Conservation (phyloP, 2,888 invertebrate genomes). For the Papilio demoleus region DNA sequence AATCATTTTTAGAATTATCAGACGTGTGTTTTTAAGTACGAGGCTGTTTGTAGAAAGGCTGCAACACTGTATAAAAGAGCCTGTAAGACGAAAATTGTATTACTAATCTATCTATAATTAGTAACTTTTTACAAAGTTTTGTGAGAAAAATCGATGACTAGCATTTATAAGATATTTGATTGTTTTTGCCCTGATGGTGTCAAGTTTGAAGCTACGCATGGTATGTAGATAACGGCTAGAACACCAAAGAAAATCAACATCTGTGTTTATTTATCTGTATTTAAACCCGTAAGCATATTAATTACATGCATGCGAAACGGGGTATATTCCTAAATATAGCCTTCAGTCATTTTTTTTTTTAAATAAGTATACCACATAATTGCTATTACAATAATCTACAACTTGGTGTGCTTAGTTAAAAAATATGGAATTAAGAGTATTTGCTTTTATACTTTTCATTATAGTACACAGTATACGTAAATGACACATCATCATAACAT, state of each 20-base stretch:
- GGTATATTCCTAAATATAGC: too few relatives aligned
- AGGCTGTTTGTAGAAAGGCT: slow-evolving; percentile 34
- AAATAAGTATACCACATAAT: too few relatives aligned
- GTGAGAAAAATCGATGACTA: slow-evolving; percentile 9
- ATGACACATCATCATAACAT: slow-evolving; percentile 28
- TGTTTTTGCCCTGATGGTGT: slow-evolving; percentile 47
- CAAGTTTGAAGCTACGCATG: slow-evolving; percentile 52
- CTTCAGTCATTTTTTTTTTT: too few relatives aligned
- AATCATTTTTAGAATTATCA: slow-evolving; percentile 9
- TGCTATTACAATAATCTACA: too few relatives aligned
- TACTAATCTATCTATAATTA: too few relatives aligned
- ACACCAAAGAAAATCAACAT: slow-evolving; percentile 76
- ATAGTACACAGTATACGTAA: slow-evolving; percentile 33
- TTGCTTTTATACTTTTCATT: too few relatives aligned
- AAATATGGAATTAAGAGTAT: too few relatives aligned
- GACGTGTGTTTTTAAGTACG: slow-evolving; percentile 19
- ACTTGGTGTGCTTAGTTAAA: too few relatives aligned
- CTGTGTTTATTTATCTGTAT: slow-evolving; percentile 56
- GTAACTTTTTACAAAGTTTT: slow-evolving; percentile 2
- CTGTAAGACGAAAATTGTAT: slow-evolving; percentile 21
- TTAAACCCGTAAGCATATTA: slow-evolving; percentile 55
- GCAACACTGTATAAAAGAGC: slow-evolving; percentile 6
- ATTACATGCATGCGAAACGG: slow-evolving; percentile 50
- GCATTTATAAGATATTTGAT: slow-evolving; percentile 7
- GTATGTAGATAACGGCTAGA: slow-evolving; percentile 74